Evolutionary conservation across 2,113 vertebrate genomes (phyloP), one percentile per base, ranked within the genome.

Genomic region (Clupea harengus): DNA sequence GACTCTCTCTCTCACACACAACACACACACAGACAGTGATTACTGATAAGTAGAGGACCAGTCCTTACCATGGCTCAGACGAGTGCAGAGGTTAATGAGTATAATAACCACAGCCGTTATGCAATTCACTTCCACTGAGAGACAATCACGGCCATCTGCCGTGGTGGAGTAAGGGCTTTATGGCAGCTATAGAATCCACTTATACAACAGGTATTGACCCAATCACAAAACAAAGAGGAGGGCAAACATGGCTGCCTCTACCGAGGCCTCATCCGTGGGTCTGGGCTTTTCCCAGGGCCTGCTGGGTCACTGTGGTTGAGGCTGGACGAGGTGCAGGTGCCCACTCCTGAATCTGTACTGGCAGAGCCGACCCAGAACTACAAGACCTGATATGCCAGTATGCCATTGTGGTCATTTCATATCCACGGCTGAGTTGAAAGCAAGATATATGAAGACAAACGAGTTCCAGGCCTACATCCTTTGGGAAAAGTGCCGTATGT

Each of bases 21-120:
- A 45, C 81, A 47, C 81, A 82, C 45, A 84, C 17, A 72, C 60
- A 72, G 1, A 84, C 45, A 57, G 25, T 32, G 67, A 75, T 75
- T 75, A 75, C 67, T 75, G 67, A 39, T 75, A 75, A 75, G 67
- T 75, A 32, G 67, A 75, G 85, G 44, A 46, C n/a, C 85, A 47
- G 54, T 28, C 44, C 22, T 82, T 8, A 86, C 25, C 83, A 22
- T 10, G 13, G 45, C 47, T 52, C 8, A 39, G 28, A 25, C 52
- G 25, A 47, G 83, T 46, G 25, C 13, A 84, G 45, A 45, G 45
- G 72, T 81, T 78, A 81, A 47, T 85, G 47, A 22, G 49, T 32
- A 46, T 17, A 47, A 17, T 75, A 75, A 75, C 28, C 67, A 5
- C 67, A 10, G 67, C 67, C 11, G 67, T 75, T 75, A 75, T 75